Base-by-base conservation (phyloP, 92 coral and sea anemone genomes). In the Pocillopora meandrina region DNA sequence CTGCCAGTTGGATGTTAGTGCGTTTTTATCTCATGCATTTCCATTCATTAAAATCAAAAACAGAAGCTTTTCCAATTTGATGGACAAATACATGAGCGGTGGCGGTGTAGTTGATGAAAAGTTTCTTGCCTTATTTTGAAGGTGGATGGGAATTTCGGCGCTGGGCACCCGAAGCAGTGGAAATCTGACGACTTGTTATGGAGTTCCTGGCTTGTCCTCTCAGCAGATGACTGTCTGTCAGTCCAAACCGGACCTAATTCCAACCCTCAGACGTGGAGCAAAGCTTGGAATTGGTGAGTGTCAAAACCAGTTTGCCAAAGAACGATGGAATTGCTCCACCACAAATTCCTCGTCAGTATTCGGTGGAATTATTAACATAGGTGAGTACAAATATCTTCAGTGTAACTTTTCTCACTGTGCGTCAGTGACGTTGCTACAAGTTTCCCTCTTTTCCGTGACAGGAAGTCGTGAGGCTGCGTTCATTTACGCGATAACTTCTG, bases 391-490 rank as follows among this genome's bases (percentile, higher is more conserved):
- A 13, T 14, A 21, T 76, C 72, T 16, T 60, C 8, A 31, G 12
- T 3, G 57, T 7, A 42, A 42, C 64, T 10, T 63, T 11, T 33
- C 23, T 10, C 8, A 5, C 31, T 55, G 11, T 63, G 63, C 2
- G 33, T 9, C 52, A 55, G 16, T 73, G 49, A 57, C 26, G 65
- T 34, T 19, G 34, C 20, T 63, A 79, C 84, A 23, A 56, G 56
- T 19, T 82, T 56, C 82, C 70, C 52, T 19, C 21, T 33, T 42
- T 47, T 65, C 31, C 68, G 72, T 72, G 61, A 76, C 95, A 97
- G 99, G 97, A 78, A 92, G 98, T 90, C 93, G 87, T 36, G 99
- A 97, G 88, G 83, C 99, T 3, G 99, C 98, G n/a, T 97, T 92
- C 72, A 90, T 97, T 35, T 92, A 97, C 88, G 99, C 99, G 31